Percentiles rank a stretch among this genome's conserved stretches.
Conservation (phyloP, 2,888 invertebrate genomes). For the Formica aserva region DNA sequence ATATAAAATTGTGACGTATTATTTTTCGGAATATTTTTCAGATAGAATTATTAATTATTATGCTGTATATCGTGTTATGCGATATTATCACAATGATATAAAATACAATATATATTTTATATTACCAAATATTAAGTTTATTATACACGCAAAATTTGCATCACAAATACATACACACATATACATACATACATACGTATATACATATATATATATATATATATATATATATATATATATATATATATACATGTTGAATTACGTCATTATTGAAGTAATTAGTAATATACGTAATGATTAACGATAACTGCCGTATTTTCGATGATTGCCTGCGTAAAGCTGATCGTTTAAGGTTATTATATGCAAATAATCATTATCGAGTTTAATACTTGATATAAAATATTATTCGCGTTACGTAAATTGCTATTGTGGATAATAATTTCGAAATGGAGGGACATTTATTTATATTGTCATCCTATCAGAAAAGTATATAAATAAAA, state of each 20-base stretch:
- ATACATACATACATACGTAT: not conserved
- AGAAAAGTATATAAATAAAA: not conserved
- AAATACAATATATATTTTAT: not conserved
- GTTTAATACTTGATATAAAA: slow-evolving; percentile 57
- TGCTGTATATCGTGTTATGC: not conserved
- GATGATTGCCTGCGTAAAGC: slow-evolving; percentile 9
- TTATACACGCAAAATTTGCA: not conserved
- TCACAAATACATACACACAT: not conserved
- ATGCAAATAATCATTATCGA: slow-evolving; percentile 34
- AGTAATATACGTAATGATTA: slow-evolving; percentile 39
- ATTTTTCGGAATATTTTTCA: not conserved
- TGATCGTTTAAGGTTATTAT: slow-evolving; percentile 35
- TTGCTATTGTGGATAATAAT: slow-evolving; percentile 22
- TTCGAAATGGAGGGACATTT: not conserved
- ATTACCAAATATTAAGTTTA: slow-evolving; percentile 6
- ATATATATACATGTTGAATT: not conserved
- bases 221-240: too few relatives aligned
- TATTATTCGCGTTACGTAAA: slow-evolving; percentile 25
- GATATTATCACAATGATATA: not conserved
- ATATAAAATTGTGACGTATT: not conserved
- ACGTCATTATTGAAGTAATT: slow-evolving; percentile 30
- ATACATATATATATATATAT: too few relatives aligned
- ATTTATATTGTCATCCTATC: not conserved
- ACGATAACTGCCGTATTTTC: slow-evolving; percentile 31
- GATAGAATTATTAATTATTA: not conserved